Conservation (phyloP, 2,113 vertebrate genomes). For the Phalacrocorax aristotelis region DNA sequence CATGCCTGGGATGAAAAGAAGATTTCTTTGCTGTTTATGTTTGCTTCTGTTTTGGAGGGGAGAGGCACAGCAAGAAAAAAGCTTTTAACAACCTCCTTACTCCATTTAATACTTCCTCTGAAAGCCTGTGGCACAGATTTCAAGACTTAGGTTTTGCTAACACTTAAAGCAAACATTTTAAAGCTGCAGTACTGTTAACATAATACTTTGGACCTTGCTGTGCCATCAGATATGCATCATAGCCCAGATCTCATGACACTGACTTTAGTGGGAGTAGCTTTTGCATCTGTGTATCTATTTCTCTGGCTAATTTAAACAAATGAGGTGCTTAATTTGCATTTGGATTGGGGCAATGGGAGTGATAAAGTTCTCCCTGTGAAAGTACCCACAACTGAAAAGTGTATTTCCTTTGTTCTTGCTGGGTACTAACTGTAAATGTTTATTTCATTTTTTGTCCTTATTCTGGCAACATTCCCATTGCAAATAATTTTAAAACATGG, state of each 20-base stretch:
- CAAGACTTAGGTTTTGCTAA: not conserved
- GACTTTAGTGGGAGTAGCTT: not conserved
- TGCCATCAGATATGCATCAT: conserved; percentile 33
- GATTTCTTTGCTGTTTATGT: not conserved
- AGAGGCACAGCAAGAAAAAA: not conserved
- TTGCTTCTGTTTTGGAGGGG: not conserved
- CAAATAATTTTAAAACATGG: not conserved
- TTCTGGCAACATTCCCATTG: not conserved
- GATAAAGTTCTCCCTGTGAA: not conserved
- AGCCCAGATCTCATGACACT: not conserved
- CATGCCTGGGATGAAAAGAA: not conserved
- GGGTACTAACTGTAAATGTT: not conserved
- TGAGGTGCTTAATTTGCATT: conserved; percentile 16
- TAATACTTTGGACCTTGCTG: not conserved
- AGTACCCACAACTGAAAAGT: not conserved
- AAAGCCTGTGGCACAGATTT: not conserved
- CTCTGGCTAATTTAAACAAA: conserved; percentile 38
- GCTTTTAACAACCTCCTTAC: not conserved
- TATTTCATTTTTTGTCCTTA: not conserved
- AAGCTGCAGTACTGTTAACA: not conserved
- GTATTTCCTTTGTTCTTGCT: not conserved
- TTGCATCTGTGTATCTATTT: not conserved
- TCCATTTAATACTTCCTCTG: not conserved
- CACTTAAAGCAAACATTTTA: not conserved
- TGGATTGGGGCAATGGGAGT: not conserved